phyloP scores from a whole-genome alignment of 2,113 vertebrate genomes.

The Epinephelus moara region DNA sequence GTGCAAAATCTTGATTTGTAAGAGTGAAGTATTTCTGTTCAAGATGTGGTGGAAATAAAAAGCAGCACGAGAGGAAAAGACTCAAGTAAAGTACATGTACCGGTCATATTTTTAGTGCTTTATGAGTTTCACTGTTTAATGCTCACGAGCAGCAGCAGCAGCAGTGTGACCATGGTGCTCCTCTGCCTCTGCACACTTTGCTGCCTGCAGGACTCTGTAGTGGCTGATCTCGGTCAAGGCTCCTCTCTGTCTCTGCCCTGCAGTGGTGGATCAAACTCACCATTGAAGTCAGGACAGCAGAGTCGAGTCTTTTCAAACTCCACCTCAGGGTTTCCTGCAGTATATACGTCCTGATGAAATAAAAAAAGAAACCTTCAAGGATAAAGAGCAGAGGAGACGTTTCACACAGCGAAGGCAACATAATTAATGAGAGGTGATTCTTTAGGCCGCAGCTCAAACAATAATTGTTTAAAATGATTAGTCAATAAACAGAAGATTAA shows the following conservation, averaged over 20 bases:
- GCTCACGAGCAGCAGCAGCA: no score
- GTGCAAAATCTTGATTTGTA: no score
- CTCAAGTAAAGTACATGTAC: no score
- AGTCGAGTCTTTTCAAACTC: neutral
- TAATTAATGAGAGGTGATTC: neutral
- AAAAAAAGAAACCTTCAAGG: neutral
- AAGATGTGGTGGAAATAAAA: no score
- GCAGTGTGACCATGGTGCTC: neutral
- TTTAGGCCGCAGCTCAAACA: no score
- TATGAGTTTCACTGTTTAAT: no score
- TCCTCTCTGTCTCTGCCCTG: neutral
- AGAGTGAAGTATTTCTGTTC: no score
- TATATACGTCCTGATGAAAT: neutral
- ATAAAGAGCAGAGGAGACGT: neutral
- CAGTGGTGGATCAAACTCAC: constrained; percentile 1
- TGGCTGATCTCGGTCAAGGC: neutral
- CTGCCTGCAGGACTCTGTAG: no score
- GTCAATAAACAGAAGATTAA: neutral
- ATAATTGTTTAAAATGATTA: no score
- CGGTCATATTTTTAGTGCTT: no score
- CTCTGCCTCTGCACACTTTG: neutral
- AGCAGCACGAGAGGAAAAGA: no score
- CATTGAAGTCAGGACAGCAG: neutral
- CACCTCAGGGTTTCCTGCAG: neutral
- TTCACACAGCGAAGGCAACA: neutral